These are phyloP conservation scores for Drosophila jambulina DNA, from an alignment of 1,140 invertebrate genomes.

Conservation along the genomic window DNA sequence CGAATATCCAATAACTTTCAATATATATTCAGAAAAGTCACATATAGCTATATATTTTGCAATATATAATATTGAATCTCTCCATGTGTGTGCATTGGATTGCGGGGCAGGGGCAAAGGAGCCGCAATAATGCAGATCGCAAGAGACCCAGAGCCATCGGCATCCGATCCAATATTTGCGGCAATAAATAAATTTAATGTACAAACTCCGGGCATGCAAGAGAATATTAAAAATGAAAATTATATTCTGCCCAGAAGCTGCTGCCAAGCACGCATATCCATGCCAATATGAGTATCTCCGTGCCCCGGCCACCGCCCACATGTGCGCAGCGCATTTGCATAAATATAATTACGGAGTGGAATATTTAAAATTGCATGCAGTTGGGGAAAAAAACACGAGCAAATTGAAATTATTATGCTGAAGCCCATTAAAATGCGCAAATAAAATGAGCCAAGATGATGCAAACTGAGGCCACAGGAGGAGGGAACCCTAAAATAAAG, in stretches of 20 bases:
- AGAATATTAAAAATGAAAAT: constrained; percentile 84
- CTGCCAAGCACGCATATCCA: constrained; percentile 57
- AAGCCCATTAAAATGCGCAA: constrained; percentile 25
- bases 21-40: not conserved
- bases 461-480: not conserved
- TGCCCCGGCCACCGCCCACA: constrained; percentile 28
- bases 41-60: not conserved
- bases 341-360: constrained; percentile 78
- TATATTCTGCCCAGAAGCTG: constrained; percentile 74
- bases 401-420: constrained; percentile 65
- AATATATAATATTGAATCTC: constrained; percentile 3
- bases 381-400: constrained; percentile 47
- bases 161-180: constrained; percentile 83
- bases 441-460: constrained; percentile 29
- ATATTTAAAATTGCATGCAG: constrained; percentile 76
- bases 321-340: constrained; percentile 66
- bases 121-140: constrained; percentile 69
- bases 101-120: constrained; percentile 15
- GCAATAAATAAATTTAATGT: constrained; percentile 84
- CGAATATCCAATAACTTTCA: not conserved
- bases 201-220: constrained; percentile 76
- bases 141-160: constrained; percentile 50
- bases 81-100: constrained; percentile 21
- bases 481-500: not conserved
- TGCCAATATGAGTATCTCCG: constrained; percentile 22